Conservation (phyloP, 1,140 invertebrate species). For the Bombus terrestris region DNA sequence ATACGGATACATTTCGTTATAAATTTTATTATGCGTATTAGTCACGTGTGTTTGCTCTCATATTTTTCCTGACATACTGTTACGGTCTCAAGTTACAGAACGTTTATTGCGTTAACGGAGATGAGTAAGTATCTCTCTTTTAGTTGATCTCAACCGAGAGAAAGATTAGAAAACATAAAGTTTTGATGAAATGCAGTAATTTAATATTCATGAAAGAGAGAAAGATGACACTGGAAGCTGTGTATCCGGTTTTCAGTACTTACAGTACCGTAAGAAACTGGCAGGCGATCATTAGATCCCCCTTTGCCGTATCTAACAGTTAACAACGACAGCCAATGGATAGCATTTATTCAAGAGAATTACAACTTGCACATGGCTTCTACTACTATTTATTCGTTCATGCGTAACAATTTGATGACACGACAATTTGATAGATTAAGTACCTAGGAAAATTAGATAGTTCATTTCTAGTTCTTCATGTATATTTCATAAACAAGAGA, state of each 20-base stretch:
- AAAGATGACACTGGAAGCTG: slow-evolving; percentile 24
- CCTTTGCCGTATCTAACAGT: neutral
- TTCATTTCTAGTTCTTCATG: too few species aligned
- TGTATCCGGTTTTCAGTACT: slow-evolving; percentile 31
- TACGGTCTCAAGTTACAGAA: slow-evolving; percentile 9
- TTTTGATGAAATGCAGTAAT: slow-evolving; percentile 45
- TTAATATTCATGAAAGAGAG: slow-evolving; percentile 40
- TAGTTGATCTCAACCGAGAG: slow-evolving; percentile 1
- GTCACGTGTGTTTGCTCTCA: neutral
- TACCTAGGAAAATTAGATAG: too few species aligned
- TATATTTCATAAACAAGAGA: neutral
- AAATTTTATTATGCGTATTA: neutral
- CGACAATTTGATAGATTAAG: neutral
- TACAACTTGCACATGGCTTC: neutral
- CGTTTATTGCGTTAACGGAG: neutral
- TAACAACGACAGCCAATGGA: neutral
- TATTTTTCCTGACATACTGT: neutral
- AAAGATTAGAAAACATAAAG: slow-evolving; percentile 29
- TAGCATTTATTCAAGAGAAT: neutral
- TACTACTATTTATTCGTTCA: slow-evolving; percentile 8
- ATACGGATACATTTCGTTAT: neutral
- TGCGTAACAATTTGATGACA: slow-evolving; percentile 1
- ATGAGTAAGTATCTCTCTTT: slow-evolving; percentile 1
- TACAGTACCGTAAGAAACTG: slow-evolving; percentile 6
- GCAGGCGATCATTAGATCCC: neutral